These are phyloP conservation scores for Typhlichthys subterraneus DNA, from an alignment of 2,797 vertebrate species.

Conservation along the genomic window DNA sequence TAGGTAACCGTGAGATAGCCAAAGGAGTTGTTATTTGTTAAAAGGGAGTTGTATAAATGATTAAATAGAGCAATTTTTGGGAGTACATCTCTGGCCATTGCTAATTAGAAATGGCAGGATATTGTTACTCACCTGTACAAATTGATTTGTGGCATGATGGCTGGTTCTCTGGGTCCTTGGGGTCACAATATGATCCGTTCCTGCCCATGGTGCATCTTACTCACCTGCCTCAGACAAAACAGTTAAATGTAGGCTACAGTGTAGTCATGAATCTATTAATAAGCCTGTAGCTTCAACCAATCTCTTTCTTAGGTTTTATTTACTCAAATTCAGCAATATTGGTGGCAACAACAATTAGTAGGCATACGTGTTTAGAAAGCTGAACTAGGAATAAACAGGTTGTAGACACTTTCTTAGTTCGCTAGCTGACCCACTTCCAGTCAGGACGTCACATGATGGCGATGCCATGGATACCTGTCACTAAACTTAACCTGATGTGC, in stretches of 20 bases:
- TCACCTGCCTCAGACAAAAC: slow-evolving; percentile 45
- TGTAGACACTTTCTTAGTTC: slow-evolving; percentile 29
- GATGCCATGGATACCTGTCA: slow-evolving; percentile 54
- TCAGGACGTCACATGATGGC: slow-evolving; percentile 52
- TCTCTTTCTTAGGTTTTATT: not conserved
- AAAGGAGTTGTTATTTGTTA: not conserved
- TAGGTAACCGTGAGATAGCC: not conserved
- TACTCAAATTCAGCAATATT: not conserved
- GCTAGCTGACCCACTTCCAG: slow-evolving; percentile 45
- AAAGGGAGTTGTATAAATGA: not conserved
- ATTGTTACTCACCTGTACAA: slow-evolving; percentile 57
- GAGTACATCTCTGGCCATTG: too few relatives aligned
- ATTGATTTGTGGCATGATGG: slow-evolving; percentile 50
- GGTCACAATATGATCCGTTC: slow-evolving; percentile 53
- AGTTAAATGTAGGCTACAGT: too few relatives aligned
- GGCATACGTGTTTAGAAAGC: not conserved
- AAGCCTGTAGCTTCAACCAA: not conserved
- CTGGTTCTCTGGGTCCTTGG: slow-evolving; percentile 32
- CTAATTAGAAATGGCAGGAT: too few relatives aligned
- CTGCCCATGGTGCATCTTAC: slow-evolving; percentile 66
- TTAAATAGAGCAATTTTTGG: too few relatives aligned
- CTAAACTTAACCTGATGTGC: slow-evolving; percentile 42
- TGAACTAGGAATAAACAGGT: slow-evolving; percentile 39
- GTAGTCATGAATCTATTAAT: too few relatives aligned
- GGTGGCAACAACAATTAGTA: not conserved